Percentiles rank a stretch among this genome's conserved stretches.
Conservation (phyloP, 2,888 invertebrate species). For the Seira sanloemensis region DNA sequence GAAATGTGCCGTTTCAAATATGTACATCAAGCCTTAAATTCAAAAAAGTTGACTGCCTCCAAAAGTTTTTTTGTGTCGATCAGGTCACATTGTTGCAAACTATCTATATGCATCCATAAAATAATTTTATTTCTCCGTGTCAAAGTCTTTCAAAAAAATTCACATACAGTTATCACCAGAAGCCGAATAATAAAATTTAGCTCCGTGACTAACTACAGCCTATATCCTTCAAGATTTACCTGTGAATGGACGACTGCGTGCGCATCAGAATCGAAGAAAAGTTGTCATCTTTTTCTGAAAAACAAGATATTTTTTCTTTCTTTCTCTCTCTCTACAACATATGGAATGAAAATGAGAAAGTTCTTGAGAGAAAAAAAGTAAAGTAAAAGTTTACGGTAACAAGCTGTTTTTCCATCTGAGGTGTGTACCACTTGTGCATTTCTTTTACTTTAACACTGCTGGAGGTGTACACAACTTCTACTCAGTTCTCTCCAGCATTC, state of each 20-base stretch:
- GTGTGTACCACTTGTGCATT: not conserved
- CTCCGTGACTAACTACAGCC: not conserved
- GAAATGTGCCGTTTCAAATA: not conserved
- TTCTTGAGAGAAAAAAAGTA: not conserved
- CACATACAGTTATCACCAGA: not conserved
- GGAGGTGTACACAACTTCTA: not conserved
- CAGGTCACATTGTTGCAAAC: not conserved
- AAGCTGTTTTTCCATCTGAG: constrained; percentile 36
- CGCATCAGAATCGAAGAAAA: constrained; percentile 1
- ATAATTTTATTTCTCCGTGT: too few species aligned
- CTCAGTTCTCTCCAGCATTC: not conserved
- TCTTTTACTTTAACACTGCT: not conserved
- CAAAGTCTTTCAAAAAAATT: not conserved
- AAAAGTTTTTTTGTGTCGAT: constrained; percentile 3
- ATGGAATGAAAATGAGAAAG: constrained; percentile 14
- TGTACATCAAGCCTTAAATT: constrained; percentile 1
- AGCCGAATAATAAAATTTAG: not conserved
- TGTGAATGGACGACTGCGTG: not conserved
- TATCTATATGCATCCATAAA: too few species aligned
- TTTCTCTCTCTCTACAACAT: not conserved
- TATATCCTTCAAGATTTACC: not conserved
- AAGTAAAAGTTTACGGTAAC: constrained; percentile 52
- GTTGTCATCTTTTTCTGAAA: not conserved
- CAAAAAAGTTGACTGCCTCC: not conserved
- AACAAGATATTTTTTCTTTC: too few species aligned